These are phyloP conservation scores for Anneissia japonica DNA, from an alignment of 35 echinoderm and acorn worm species.

Conservation along the genomic window DNA sequence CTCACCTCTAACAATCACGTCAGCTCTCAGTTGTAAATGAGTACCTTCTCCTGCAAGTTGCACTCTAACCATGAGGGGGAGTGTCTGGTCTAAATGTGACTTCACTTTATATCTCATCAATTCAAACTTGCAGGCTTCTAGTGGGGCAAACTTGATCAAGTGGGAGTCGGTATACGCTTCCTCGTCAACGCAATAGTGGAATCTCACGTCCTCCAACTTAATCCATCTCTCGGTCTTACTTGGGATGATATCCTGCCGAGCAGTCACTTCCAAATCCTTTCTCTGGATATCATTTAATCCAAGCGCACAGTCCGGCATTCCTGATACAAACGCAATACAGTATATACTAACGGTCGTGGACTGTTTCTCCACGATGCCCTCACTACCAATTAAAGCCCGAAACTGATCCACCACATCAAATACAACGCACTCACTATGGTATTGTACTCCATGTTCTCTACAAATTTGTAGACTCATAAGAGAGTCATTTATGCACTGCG, in stretches of 20 bases:
- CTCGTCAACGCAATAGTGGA: conserved; percentile 87
- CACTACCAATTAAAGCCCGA: conserved; percentile 40
- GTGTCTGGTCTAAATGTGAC: conserved; percentile 44
- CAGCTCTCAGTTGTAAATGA: conserved; percentile 76
- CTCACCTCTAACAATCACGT: conserved; percentile 77
- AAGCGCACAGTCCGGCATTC: conserved; percentile 80
- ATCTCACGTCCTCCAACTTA: conserved; percentile 64
- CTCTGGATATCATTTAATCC: conserved; percentile 86
- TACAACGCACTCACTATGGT: conserved; percentile 69
- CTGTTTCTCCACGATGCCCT: conserved; percentile 61
- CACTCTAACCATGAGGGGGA: conserved; percentile 71
- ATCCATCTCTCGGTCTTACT: conserved; percentile 82
- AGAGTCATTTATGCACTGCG: conserved; percentile 60
- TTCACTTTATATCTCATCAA: conserved; percentile 63
- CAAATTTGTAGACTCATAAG: conserved; percentile 76
- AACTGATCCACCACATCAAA: conserved; percentile 63
- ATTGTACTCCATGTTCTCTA: conserved; percentile 54
- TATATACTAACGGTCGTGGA: conserved; percentile 56
- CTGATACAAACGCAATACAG: conserved; percentile 74
- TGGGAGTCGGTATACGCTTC: conserved; percentile 76
- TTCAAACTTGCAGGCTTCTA: conserved; percentile 82
- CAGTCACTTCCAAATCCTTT: conserved; percentile 62
- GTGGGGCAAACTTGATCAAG: conserved; percentile 65
- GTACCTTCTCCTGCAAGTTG: conserved; percentile 68
- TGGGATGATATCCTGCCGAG: conserved; percentile 79